Evolutionary conservation across 1,140 invertebrate species (phyloP).

Genomic region (Microvelia longipes): DNA sequence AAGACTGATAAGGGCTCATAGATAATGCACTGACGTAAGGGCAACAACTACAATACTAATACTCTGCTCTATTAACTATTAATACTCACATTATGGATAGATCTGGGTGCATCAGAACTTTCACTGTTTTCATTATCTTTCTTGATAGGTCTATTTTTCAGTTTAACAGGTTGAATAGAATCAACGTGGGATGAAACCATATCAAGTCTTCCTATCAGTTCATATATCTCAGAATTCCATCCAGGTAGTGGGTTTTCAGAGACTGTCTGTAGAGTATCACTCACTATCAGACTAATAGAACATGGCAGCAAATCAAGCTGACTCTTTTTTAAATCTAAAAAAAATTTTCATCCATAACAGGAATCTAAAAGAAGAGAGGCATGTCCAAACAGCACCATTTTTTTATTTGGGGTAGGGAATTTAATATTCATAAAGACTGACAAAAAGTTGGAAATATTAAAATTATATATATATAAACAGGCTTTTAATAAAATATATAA

Average conservation of each 20-base stretch:
- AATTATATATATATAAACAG: too few relatives aligned
- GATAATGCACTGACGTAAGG: too few relatives aligned
- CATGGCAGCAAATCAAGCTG: slow-evolving; percentile 60
- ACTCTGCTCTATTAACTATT: too few relatives aligned
- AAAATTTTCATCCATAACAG: slow-evolving; percentile 6
- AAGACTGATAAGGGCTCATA: too few relatives aligned
- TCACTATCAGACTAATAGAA: slow-evolving; percentile 54
- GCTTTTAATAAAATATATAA: too few relatives aligned
- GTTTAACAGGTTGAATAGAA: not conserved
- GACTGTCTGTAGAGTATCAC: slow-evolving; percentile 57
- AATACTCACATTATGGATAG: not conserved
- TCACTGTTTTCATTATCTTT: not conserved
- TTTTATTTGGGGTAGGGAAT: too few relatives aligned
- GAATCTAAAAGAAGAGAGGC: too few relatives aligned
- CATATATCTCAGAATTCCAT: slow-evolving; percentile 59
- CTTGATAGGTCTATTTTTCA: not conserved
- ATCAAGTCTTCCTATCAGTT: slow-evolving; percentile 64
- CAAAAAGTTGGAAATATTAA: too few relatives aligned
- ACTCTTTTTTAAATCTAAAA: slow-evolving; percentile 43
- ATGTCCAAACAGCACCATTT: too few relatives aligned
- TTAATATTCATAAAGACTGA: too few relatives aligned
- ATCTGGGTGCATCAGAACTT: not conserved
- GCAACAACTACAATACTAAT: too few relatives aligned
- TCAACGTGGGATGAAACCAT: slow-evolving; percentile 32
- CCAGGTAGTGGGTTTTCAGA: slow-evolving; percentile 56